A percentile compares a stretch with the other conserved stretches of the same genome.
These are phyloP conservation scores for Sebastolobus altivelis DNA, from an alignment of 2,797 vertebrate species.

Conservation along the genomic window DNA sequence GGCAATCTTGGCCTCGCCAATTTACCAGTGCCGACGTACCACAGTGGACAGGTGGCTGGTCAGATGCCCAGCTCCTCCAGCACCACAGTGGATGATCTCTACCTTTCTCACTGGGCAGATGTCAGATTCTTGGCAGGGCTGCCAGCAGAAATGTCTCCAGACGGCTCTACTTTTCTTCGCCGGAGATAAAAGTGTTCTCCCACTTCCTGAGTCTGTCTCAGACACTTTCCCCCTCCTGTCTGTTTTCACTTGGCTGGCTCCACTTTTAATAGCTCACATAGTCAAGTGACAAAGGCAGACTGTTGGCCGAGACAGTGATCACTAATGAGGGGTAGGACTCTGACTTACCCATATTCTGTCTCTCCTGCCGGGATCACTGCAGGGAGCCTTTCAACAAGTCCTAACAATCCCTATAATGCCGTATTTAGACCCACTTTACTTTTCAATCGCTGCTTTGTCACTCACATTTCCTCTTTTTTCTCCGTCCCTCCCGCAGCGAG, in stretches of 20 bases:
- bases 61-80: slow-evolving; percentile 41
- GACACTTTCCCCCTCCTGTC: slow-evolving; percentile 26
- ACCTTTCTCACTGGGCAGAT: slow-evolving; percentile 49
- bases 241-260: slow-evolving; percentile 52
- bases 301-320: slow-evolving; percentile 43
- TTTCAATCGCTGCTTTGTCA: slow-evolving; percentile 33
- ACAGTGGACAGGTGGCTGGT: slow-evolving; percentile 63
- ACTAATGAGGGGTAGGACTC: slow-evolving; percentile 63
- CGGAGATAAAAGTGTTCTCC: slow-evolving; percentile 33
- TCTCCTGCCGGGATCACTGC: slow-evolving; percentile 47
- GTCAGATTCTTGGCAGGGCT: slow-evolving; percentile 64
- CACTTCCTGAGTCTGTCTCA: slow-evolving; percentile 26
- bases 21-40: slow-evolving; percentile 23
- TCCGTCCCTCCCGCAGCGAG: slow-evolving; percentile 33
- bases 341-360: slow-evolving; percentile 29
- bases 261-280: slow-evolving; percentile 61
- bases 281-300: slow-evolving; percentile 42
- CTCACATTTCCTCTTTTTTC: slow-evolving; percentile 14
- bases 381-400: slow-evolving; percentile 41
- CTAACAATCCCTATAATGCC: slow-evolving; percentile 40
- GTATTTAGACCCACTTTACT: slow-evolving; percentile 48
- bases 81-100: slow-evolving; percentile 38
- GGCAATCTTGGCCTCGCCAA: slow-evolving; percentile 10
- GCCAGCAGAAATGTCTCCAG: slow-evolving; percentile 32
- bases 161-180: slow-evolving; percentile 12